Evolutionary conservation across 2,888 invertebrate genomes (phyloP), one percentile per base, ranked within the genome.

Genomic region (Didymodactylos carnosus): DNA sequence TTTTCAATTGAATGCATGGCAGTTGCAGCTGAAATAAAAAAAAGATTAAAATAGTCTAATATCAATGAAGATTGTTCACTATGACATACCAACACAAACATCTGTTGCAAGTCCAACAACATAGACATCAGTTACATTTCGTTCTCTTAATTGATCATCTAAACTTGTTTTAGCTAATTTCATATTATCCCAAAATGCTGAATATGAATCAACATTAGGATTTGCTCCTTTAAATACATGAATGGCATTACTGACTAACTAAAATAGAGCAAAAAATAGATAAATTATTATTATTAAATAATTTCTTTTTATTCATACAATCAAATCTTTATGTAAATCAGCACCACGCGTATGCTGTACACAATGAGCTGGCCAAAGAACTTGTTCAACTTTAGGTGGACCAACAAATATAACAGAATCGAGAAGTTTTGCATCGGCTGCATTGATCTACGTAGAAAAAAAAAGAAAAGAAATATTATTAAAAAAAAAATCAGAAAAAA

Each of bases 101-200:
- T 95, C 95, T 80, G 92, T 93, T 0, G 95, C 95, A 76, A 95
- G 85, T 0, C 95, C 95, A 81, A 94, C 94, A 51, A 94, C 89
- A 83, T 91, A 94, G 78, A 95, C 90, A 82, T 94, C 94, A 7
- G 92, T 91, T 71, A 91, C 89, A 75, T 88, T 88, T 79, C 89
- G 88, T 83, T 88, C 85, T 76, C 89, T 88, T 75, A 95, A 86
- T 81, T 92, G 90, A 13, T 88, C 87, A 80, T 89, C 88, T 69
- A 95, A 86, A 16, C 89, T 89, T 8, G 94, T 94, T 82, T 92
- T 89, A 1, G 90, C 89, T 76, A 91, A 85, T 83, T 91, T 92
- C 84, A 91, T 91, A 85, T 97, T 97, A 85, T 97, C 95, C 91
- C 92, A 94, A 86, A 97, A 97, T 69, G 94, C 95, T 0, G 94